Evolutionary conservation across 2,113 vertebrate species (phyloP), one percentile per base, ranked within the genome.

Genomic region (Cyrtonyx montezumae): DNA sequence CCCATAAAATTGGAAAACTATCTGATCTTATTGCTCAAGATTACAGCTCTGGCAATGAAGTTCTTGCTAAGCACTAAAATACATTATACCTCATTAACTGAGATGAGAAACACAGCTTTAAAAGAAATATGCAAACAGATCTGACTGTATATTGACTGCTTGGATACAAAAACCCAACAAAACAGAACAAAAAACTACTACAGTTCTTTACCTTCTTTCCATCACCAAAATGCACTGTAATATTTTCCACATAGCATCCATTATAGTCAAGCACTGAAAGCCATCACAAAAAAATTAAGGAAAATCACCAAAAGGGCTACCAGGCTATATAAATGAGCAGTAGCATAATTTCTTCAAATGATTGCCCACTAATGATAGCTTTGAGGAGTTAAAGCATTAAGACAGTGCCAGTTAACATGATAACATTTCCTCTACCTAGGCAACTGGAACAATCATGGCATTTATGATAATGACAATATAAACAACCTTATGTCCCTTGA

Each of bases 261-360:
- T 49, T 42, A 61, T 48, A 78, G 76, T 95, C 77, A 76, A 93
- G 48, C 65, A 82, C 56, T 79, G 40, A 75, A 87, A 74, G 75
- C 75, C 90, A 91, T 84, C 76, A 87, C 76, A 32, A 93, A 81
- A 88, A 95, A 42, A 32, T 43, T 51, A 65, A 68, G 48, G 76
- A 91, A 95, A 77, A 61, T 79, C 73, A 91, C 62, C 46, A 85
- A 21, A 93, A 84, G 28, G 76, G 55, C 34, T 84, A 83, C 40
- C 42, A 84, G 62, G 42, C 34, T 85, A 78, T 66, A 91, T 77
- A 94, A 96, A 88, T 45, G 62, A 95, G 85, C 84, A 92, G 37
- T 45, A 84, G 71, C 92, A 94, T 79, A 90, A 93, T 96, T 96
- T 95, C 84, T 87, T 95, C 88, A 91, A 95, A 95, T 83, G 25